These are phyloP conservation scores for Lates calcarifer DNA, from an alignment of 2,113 vertebrate genomes.

Conservation along the genomic window DNA sequence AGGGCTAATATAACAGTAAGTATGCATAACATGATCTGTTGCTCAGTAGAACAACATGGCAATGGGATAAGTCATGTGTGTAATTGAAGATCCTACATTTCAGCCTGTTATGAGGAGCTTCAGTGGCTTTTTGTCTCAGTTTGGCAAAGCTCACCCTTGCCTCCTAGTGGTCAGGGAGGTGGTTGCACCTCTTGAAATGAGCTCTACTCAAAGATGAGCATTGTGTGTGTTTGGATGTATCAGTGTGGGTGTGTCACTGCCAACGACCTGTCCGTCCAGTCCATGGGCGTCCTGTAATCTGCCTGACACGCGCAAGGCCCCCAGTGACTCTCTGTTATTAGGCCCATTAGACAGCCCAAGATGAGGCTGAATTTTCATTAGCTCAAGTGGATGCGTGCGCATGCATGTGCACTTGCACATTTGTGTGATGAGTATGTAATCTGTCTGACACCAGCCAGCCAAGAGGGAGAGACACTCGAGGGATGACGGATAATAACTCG, in stretches of 20 bases:
- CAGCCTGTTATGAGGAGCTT: constrained; percentile 37
- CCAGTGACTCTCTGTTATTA: constrained; percentile 82
- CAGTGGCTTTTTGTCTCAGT: neutral
- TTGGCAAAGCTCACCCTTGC: constrained; percentile 87
- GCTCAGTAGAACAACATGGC: constrained; percentile 56
- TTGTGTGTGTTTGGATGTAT: constrained; percentile 56
- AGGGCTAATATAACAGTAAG: constrained; percentile 50
- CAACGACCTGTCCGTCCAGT: constrained; percentile 77
- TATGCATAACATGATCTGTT: constrained; percentile 58
- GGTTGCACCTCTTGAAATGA: constrained; percentile 24
- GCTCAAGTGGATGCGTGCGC: constrained; percentile 55
- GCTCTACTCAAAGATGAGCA: neutral
- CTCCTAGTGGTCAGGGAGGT: constrained; percentile 85
- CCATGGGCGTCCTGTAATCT: constrained; percentile 79
- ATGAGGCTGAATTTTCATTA: constrained; percentile 83
- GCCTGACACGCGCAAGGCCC: constrained; percentile 77
- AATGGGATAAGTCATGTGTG: constrained; percentile 72
- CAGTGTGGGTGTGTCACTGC: constrained; percentile 60
- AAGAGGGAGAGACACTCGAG: constrained; percentile 67
- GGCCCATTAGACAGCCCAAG: constrained; percentile 77
- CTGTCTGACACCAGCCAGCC: constrained; percentile 79
- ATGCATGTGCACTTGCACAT: constrained; percentile 4
- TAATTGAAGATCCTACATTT: constrained; percentile 66
- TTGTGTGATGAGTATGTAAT: constrained; percentile 80
- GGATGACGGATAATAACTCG: constrained; percentile 60